Percentiles rank a stretch among this genome's conserved stretches.
Conservation (phyloP, 2,888 invertebrate species). For the Amphipyra berbera region DNA sequence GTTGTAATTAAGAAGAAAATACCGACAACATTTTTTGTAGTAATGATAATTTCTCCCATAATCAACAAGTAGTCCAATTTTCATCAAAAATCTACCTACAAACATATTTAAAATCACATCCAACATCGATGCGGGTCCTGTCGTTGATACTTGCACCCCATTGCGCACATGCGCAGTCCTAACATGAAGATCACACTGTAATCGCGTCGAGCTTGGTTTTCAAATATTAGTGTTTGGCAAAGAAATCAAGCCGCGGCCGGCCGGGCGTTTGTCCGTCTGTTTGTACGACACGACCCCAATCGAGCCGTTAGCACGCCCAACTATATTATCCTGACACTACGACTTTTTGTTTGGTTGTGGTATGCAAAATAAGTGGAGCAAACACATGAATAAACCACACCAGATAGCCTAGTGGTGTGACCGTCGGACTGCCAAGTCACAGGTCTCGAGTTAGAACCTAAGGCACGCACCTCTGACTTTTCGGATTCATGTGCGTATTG, state of each 20-base stretch:
- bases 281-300: conserved; percentile 69
- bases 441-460: too few species aligned
- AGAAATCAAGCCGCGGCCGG: conserved; percentile 79
- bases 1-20: too few species aligned
- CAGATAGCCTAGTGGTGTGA: too few species aligned
- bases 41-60: background rate
- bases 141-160: conserved; percentile 10
- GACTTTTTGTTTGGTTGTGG: conserved; percentile 45
- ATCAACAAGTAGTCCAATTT: conserved; percentile 6
- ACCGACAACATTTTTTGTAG: too few species aligned
- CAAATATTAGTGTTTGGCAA: conserved; percentile 89
- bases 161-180: conserved; percentile 57
- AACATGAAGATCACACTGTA: conserved; percentile 72
- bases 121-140: conserved; percentile 21
- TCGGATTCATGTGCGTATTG: too few species aligned
- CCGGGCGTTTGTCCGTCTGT: conserved; percentile 64
- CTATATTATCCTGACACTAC: conserved; percentile 54
- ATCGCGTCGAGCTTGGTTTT: conserved; percentile 78
- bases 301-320: conserved; percentile 61
- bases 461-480: too few species aligned
- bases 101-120: conserved; percentile 13
- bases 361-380: conserved; percentile 30
- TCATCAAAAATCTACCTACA: background rate
- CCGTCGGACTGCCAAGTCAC: too few species aligned
- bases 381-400: too few species aligned